Conservation (phyloP, 92 coral and sea anemone species). For the Phenganax marumi region DNA sequence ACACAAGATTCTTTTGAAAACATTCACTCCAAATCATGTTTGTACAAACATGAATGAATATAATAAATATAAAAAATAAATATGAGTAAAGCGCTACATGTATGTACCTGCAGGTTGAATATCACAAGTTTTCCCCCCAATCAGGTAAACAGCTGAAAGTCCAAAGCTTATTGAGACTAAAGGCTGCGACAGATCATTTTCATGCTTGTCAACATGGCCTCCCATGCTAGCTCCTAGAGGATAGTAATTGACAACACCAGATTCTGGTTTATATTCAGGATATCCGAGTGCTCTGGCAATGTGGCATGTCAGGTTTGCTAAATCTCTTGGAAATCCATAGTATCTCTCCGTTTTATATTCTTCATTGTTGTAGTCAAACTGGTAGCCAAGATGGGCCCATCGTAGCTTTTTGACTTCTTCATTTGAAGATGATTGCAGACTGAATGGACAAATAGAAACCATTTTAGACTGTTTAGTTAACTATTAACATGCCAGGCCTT, state of each 20-base stretch:
- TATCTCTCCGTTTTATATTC: conserved; percentile 79
- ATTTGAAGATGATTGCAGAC: conserved; percentile 46
- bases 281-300: conserved; percentile 83
- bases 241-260: conserved; percentile 92
- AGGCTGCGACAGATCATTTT: conserved; percentile 92
- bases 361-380: conserved; percentile 91
- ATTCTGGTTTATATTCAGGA: conserved; percentile 89
- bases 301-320: conserved; percentile 70
- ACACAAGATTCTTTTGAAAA: neutral
- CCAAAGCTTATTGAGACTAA: conserved; percentile 95
- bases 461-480: neutral
- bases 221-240: conserved; percentile 96
- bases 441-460: neutral
- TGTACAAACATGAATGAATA: no score
- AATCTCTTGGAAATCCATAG: conserved; percentile 84
- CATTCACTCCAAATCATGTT: no score
- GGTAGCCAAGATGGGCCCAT: conserved; percentile 95
- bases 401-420: conserved; percentile 72
- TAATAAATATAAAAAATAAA: no score
- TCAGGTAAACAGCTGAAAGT: conserved; percentile 90
- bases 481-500: no score
- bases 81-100: no score
- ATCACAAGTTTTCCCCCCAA: conserved; percentile 89
- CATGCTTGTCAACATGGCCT: conserved; percentile 97
- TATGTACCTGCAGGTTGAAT: conserved; percentile 78